A percentile compares a stretch with the other conserved stretches of the same genome.
Conservation (phyloP, 2,888 invertebrate genomes). For the Melikaiella ostensackeni region DNA sequence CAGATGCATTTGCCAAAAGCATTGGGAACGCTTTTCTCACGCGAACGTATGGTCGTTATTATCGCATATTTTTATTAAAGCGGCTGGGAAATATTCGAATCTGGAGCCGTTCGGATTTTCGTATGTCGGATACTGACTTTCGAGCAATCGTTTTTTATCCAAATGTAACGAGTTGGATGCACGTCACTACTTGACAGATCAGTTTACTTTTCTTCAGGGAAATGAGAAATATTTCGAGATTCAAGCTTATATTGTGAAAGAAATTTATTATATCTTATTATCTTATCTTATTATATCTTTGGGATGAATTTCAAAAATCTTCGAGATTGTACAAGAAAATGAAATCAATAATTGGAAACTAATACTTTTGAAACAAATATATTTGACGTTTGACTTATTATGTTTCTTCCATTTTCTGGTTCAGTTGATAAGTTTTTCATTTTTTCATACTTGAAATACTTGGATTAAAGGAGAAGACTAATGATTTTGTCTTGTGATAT, state of each 20-base stretch:
- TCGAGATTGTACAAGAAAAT: too few species aligned
- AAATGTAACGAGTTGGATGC: slow-evolving; percentile 42
- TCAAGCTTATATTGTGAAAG: slow-evolving; percentile 44
- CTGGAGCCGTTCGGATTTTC: background rate
- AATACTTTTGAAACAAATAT: too few species aligned
- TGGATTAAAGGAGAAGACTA: too few species aligned
- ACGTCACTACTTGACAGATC: background rate
- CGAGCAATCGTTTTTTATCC: background rate
- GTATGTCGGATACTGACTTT: background rate
- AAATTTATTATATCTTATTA: slow-evolving; percentile 35
- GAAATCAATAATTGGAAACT: too few species aligned
- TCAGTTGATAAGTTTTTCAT: too few species aligned
- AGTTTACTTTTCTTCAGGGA: slow-evolving; percentile 23
- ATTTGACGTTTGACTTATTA: too few species aligned
- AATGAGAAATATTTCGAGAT: slow-evolving; percentile 56
- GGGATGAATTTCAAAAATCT: too few species aligned
- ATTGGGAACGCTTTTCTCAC: slow-evolving; percentile 62
- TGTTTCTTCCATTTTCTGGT: too few species aligned
- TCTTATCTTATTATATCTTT: too few species aligned
- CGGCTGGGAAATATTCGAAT: background rate
- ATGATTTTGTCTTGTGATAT: too few species aligned
- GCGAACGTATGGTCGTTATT: slow-evolving; percentile 60
- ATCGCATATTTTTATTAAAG: slow-evolving; percentile 64
- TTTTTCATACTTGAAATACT: too few species aligned
- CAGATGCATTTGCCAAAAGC: slow-evolving; percentile 69